Base-by-base conservation (phyloP, 35 echinoderm and acorn worm species). In the Acanthaster planci region DNA sequence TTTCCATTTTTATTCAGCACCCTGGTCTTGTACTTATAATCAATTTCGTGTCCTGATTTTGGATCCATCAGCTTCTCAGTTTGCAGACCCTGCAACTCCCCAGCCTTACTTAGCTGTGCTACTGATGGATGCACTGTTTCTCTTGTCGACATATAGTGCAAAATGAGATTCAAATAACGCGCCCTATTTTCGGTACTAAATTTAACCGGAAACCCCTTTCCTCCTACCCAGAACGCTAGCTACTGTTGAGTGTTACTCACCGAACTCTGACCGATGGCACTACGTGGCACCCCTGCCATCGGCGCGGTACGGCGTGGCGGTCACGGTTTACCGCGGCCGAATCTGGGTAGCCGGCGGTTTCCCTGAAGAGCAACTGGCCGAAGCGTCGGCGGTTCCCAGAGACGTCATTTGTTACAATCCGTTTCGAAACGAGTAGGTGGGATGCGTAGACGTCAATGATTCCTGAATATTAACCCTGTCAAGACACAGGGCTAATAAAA, bases 281-380 rank as follows among this genome's bases (percentile, higher is more conserved):
- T 47, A 87, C 22, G 75, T 56, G 40, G 40, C 85, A 19, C 52
- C 85, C 12, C 67, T 87, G 14, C 76, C 67, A 8, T 77, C 85
- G 8, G 37, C 85, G 7, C 85, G 85, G 3, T 87, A 87, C 31
- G 64, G 67, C 59, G 75, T 87, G 27, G 67, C 85, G 26, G 40
- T 87, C 39, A 55, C 85, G 2, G 37, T 76, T 16, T 77, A 87
- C 53, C 60, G 85, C 19, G 60, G 67, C 26, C 39, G 22, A 37
- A 37, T 87, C 12, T 87, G 67, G 67, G 85, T 77, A 23, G 85
- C 51, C 27, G 76, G 85, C 77, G 85, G 85, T 31, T 87, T 54
- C 40, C 51, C 40, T 40, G 85, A 87, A 21, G 75, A 87, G 2
- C 29, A 34, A 12, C 14, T 72, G 23, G 38, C 68, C 51, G 76